Base-by-base conservation (phyloP, 2,888 invertebrate species). In the Lypha dubia region DNA sequence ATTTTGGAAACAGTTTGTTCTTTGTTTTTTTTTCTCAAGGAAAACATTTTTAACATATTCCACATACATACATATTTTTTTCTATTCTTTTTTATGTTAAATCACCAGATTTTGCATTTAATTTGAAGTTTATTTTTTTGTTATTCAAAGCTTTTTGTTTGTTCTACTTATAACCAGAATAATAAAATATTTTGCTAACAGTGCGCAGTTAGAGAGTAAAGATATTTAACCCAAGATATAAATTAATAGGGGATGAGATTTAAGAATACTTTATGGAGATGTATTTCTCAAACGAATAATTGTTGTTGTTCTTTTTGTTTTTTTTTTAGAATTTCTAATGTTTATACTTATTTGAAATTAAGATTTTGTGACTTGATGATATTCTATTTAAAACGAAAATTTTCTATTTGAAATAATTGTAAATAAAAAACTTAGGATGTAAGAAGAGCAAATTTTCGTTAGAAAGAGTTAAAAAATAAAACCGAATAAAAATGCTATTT, bases 191-290 rank as follows among this genome's bases (percentile, higher is more conserved):
- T 22, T 74, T 63, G n/a, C 44, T 75, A 3, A 49, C 38, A 65
- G 28, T 32, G 20, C 65, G 65, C 71, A 56, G 71, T 53, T 68
- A 49, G 58, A 77, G 67, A n/a, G 17, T 46, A 63, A 28, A 62
- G 77, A 84, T 84, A 74, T 84, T 81, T 81, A 84, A 81, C 84
- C 80, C 63, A 58, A 68, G 84, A 81, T 84, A 67, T 17, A 56
- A 68, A 38, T 70, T 62, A 51, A 38, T 46, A 68, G 63, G 80
- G 80, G 77, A 68, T 76, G 84, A 68, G 80, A 38, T 53, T 62
- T 80, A n/a, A 58, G 24, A 58, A 46, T 28, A 46, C 46, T 58
- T 32, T 60, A 9, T 9, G 7, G 4, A 17, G 1, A 49, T 75
- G 56, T 75, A 62, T 58, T 49, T 35, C 56, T 24, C 11, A 56